Base-by-base conservation (phyloP, 2,888 invertebrate genomes). In the Exephanes ischioxanthus region DNA sequence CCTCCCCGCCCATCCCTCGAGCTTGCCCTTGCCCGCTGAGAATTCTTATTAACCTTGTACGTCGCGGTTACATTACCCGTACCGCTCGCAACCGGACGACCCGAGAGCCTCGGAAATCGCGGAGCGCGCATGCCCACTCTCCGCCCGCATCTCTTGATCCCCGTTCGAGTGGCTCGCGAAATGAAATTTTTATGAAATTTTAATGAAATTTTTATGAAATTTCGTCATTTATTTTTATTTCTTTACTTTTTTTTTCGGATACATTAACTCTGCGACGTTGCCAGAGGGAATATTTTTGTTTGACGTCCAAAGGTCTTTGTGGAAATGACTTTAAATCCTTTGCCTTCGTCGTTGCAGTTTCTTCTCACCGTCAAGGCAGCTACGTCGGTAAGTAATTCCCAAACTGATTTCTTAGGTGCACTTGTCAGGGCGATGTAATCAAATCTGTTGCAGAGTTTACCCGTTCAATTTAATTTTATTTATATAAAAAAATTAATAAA, bases 11-110 rank as follows among this genome's bases (percentile, higher is more conserved):
- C 70, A 48, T 48, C 48, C 71, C 61, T 37, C 37, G 55, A 61
- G 33, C 26, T 66, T 66, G 71, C 71, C 37, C 66, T 72, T 67
- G 55, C 58, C 45, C 33, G 26, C 37, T 53, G 68, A 81, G 82
- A 71, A 85, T 82, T 85, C 81, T 82, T 85, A 85, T 85, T 85
- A 85, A 81, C 77, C 82, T 85, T 79, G 82, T 77, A 80, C 80
- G 77, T 77, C 76, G 76, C 45, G 45, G 45, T 76, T 80, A 66
- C 72, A 70, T 78, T 77, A 77, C 33, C 66, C 76, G 51, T 67
- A 41, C 53, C 41, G 77, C 26, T 53, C 48, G 33, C 66, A 19
- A 22, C 30, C 61, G 51, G 51, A 48, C 67, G 22, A 22, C 66
- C 51, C 51, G 66, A 61, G 45, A 11, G 30, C 48, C 63, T 76